These are phyloP conservation scores for Herpailurus yagouaroundi DNA, from an alignment of 2,113 vertebrate species.

Conservation along the genomic window DNA sequence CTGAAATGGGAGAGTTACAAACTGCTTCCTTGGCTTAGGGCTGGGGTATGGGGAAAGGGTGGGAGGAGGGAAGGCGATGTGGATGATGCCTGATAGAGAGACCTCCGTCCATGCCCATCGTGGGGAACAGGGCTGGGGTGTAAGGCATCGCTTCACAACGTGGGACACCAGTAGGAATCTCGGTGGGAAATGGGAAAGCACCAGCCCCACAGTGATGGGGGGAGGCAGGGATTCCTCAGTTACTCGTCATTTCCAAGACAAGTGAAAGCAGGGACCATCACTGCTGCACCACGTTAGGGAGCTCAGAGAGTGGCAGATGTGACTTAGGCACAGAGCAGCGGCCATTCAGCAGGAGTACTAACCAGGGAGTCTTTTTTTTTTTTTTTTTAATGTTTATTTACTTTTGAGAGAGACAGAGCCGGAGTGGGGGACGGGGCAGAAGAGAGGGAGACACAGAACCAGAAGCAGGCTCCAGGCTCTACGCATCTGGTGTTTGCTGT, in stretches of 20 bases:
- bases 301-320: not conserved
- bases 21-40: not conserved
- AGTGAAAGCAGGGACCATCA: not conserved
- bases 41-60: rapidly evolving
- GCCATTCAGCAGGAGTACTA: not conserved
- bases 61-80: rapidly evolving
- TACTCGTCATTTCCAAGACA: no score
- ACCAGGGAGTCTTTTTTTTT: no score
- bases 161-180: not conserved
- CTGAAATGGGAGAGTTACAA: no score
- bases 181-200: not conserved
- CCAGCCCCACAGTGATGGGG: not conserved
- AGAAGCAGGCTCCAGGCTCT: no score
- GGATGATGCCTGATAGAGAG: rapidly evolving
- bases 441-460: no score
- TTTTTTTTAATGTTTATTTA: no score
- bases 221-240: not conserved
- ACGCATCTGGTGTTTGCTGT: not conserved
- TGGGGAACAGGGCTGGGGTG: rapidly evolving
- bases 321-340: not conserved
- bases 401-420: no score
- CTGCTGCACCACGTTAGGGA: rapidly evolving
- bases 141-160: rapidly evolving
- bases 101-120: rapidly evolving
- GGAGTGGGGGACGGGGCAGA: no score